Evolutionary conservation across 2,797 vertebrate species (phyloP).

Genomic region (Odontamblyopus rebecca): DNA sequence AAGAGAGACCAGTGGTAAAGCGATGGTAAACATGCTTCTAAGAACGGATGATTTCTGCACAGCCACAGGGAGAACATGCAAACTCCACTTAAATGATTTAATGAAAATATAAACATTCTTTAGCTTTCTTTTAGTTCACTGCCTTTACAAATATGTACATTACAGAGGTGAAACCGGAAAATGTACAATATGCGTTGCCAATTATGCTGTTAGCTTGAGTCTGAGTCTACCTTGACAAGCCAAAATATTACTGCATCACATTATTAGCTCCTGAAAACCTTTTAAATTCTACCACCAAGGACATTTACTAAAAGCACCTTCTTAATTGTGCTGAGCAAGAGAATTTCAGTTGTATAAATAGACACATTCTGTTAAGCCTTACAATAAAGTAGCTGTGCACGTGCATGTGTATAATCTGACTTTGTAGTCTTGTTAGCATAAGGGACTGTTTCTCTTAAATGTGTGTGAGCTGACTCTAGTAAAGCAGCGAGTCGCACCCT

Average conservation of each 20-base stretch:
- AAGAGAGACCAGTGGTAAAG: background rate
- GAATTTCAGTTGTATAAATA: conserved; percentile 19
- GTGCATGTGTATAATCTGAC: conserved; percentile 19
- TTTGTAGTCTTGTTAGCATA: conserved; percentile 14
- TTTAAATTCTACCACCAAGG: background rate
- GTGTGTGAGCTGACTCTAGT: conserved; percentile 69
- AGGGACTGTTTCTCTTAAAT: conserved; percentile 15
- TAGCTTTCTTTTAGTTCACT: too few relatives aligned
- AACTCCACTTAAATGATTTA: too few relatives aligned
- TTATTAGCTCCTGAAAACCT: background rate
- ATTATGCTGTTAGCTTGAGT: background rate
- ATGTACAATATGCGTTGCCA: too few relatives aligned
- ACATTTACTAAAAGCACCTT: background rate
- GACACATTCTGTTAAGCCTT: conserved; percentile 1
- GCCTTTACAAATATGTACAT: too few relatives aligned
- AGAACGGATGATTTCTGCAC: too few relatives aligned
- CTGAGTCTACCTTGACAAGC: background rate
- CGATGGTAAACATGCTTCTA: background rate
- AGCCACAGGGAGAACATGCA: too few relatives aligned
- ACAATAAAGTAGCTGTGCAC: conserved; percentile 8
- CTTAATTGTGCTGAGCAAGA: conserved; percentile 15
- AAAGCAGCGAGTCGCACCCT: conserved; percentile 65
- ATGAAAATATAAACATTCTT: too few relatives aligned
- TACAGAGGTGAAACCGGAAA: too few relatives aligned
- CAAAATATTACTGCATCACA: too few relatives aligned